Percentiles rank a stretch among this genome's conserved stretches.
Evolutionary conservation across 2,113 vertebrate species (phyloP).

Genomic region (Apodemus speciosus): DNA sequence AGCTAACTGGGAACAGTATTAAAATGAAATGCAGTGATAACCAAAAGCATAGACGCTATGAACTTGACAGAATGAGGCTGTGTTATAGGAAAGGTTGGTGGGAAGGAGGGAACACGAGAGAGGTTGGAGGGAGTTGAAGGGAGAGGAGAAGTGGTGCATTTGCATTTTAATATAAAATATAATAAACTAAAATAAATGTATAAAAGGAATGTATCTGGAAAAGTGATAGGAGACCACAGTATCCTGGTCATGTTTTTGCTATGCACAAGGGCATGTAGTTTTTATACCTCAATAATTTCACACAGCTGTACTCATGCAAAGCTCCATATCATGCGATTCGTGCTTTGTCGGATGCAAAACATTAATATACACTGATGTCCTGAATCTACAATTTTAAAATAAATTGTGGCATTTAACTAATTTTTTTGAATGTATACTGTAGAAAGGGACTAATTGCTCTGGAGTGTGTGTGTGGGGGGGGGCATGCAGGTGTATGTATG

Average conservation of each 20-base stretch:
- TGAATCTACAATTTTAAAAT: not conserved
- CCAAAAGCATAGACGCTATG: no score
- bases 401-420: not conserved
- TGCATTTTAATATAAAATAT: not conserved
- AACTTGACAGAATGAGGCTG: not conserved
- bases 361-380: not conserved
- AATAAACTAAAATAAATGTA: not conserved
- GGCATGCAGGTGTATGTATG: no score
- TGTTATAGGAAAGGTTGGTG: not conserved
- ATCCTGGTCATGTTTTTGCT: not conserved
- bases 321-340: not conserved
- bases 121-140: not conserved
- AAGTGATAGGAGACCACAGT: not conserved
- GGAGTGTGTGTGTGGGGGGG: not conserved
- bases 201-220: not conserved
- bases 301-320: not conserved
- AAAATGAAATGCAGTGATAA: not conserved
- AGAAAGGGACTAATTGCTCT: not conserved
- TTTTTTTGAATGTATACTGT: not conserved
- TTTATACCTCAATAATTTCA: not conserved
- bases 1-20: accelerated
- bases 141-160: not conserved
- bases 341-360: not conserved
- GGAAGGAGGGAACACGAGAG: not conserved
- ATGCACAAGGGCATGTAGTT: not conserved